phyloP scores from a whole-genome alignment of 1,140 invertebrate species.

The Bombus sylvicola region DNA sequence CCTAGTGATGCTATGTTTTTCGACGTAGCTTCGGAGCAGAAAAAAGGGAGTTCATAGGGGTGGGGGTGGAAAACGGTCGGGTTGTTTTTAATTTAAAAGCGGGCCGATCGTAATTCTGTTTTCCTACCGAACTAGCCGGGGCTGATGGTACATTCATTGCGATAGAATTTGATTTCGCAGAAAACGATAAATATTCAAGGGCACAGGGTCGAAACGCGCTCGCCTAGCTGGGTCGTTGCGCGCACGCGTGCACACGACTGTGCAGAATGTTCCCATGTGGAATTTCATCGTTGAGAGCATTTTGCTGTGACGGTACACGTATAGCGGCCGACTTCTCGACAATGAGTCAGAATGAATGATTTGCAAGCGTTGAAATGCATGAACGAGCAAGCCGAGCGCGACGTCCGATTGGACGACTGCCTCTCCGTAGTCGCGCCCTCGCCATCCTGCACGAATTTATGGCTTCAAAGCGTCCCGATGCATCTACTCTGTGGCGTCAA shows the following conservation, averaged over 20 bases:
- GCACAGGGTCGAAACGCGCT: slow-evolving; percentile 25
- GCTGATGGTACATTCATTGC: slow-evolving; percentile 58
- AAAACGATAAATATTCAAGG: slow-evolving; percentile 70
- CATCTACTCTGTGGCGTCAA: slow-evolving; percentile 63
- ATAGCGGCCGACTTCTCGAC: slow-evolving; percentile 62
- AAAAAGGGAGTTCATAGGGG: background rate
- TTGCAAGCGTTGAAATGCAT: slow-evolving; percentile 75
- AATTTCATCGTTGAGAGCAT: slow-evolving; percentile 56
- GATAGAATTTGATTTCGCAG: slow-evolving; percentile 62
- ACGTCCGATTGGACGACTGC: slow-evolving; percentile 66
- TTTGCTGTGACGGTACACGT: slow-evolving; percentile 56
- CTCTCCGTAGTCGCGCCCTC: slow-evolving; percentile 55
- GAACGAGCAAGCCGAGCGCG: slow-evolving; percentile 69
- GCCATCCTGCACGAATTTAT: slow-evolving; percentile 63
- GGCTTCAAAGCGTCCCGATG: slow-evolving; percentile 65
- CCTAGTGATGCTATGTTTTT: background rate
- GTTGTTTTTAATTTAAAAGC: slow-evolving; percentile 52
- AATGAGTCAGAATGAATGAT: slow-evolving; percentile 74
- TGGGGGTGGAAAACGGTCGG: slow-evolving; percentile 29
- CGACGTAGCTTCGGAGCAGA: background rate
- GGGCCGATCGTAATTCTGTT: slow-evolving; percentile 50
- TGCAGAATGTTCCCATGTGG: slow-evolving; percentile 50
- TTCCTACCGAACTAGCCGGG: slow-evolving; percentile 52
- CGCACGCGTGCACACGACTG: background rate
- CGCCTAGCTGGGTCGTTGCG: background rate